Evolutionary conservation across 2,113 vertebrate genomes (phyloP).

Genomic region (Helogale parvula): DNA sequence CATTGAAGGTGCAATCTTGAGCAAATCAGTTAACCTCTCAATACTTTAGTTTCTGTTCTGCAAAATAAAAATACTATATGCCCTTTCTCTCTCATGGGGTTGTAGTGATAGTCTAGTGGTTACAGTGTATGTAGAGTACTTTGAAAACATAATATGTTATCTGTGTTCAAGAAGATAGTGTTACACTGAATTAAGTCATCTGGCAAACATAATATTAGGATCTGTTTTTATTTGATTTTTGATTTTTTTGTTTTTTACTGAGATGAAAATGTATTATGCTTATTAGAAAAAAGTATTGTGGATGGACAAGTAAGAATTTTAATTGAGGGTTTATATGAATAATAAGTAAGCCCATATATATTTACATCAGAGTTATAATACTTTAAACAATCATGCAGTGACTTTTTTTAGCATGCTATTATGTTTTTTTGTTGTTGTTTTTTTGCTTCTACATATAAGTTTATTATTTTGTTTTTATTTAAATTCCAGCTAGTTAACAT

Average conservation of each 20-base stretch:
- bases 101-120: not conserved
- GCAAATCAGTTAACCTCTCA: not conserved
- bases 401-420: conserved; percentile 73
- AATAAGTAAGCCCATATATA: conserved; percentile 81
- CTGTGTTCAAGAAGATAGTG: not conserved
- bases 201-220: not conserved
- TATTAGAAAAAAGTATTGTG: conserved; percentile 73
- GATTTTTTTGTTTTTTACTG: not conserved
- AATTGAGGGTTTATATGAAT: conserved; percentile 80
- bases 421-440: not conserved
- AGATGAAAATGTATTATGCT: conserved; percentile 69
- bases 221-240: not conserved
- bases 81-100: not conserved
- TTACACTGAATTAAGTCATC: not conserved
- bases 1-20: not conserved
- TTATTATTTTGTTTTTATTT: not conserved
- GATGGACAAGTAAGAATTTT: conserved; percentile 76
- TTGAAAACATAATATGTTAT: conserved; percentile 23
- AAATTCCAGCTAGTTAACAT: not conserved
- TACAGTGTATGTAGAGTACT: not conserved
- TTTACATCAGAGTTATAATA: conserved; percentile 73
- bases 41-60: not conserved
- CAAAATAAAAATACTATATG: not conserved
- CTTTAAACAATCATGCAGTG: conserved; percentile 82
- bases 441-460: not conserved